Base-by-base conservation (phyloP, 2,797 vertebrate species). In the Dicrostonyx torquatus region DNA sequence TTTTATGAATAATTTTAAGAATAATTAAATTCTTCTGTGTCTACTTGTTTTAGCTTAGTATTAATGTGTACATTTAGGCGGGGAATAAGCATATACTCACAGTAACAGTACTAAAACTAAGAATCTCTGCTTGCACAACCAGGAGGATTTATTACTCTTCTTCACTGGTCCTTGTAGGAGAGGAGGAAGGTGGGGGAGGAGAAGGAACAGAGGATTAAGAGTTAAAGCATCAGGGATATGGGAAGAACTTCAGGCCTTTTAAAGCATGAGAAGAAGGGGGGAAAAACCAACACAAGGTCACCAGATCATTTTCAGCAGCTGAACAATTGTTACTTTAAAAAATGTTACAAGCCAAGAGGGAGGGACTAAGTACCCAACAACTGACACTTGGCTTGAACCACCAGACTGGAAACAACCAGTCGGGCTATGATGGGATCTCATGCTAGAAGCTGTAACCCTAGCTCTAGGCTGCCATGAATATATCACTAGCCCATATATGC, bases 321-420 rank as follows among this genome's bases (percentile, higher is more conserved):
- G 20, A 34, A 91, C 70, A 95, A 86, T 77, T 77, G 73, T 84
- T 84, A 88, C 72, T 94, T 94, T 89, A 91, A 94, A 95, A 85
- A 88, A 7, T 96, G 93, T 92, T 94, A 96, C 90, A 94, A 95
- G 95, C 17, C 80, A 85, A 93, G 89, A 62, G 34, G 48, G 40
- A 92, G 66, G 48, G 20, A 95, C 85, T 90, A 64, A 79, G 77
- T 96, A 55, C 89, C 76, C 79, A 87, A 94, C 43, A 88, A 90
- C 94, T 85, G 58, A 66, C 66, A 76, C 82, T 76, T 64, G 37
- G 24, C 43, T 70, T 68, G 79, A 94, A 90, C 50, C 79, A 73
- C 4, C n/a, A n/a, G n/a, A n/a, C n/a, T n/a, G 43, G 82, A 89
- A 76, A 77, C 1, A 64, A 58, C 43, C 62, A 66, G 53, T 91